These are phyloP conservation scores for Alligator sinensis DNA, from an alignment of 2,113 vertebrate species.

Conservation along the genomic window DNA sequence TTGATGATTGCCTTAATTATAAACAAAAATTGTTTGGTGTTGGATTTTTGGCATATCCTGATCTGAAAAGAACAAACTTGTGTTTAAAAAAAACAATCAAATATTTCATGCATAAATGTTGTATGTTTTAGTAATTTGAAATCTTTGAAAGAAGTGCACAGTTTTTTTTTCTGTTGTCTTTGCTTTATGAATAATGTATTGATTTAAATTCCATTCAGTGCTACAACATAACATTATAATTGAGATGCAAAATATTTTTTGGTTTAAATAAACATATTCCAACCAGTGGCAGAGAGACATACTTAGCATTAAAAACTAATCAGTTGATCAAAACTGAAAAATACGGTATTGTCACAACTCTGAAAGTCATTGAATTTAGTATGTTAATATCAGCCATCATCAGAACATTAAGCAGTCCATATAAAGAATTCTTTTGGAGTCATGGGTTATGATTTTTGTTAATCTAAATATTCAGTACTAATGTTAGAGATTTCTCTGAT, in stretches of 20 bases:
- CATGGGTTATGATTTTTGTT: conserved; percentile 59
- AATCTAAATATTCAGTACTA: conserved; percentile 67
- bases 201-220: conserved; percentile 72
- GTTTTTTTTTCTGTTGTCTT: conserved; percentile 79
- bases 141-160: conserved; percentile 74
- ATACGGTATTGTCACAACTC: conserved; percentile 42
- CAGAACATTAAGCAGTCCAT: conserved; percentile 66
- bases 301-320: conserved; percentile 60
- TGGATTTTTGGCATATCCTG: conserved; percentile 81
- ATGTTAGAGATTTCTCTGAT: conserved; percentile 17
- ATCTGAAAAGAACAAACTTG: conserved; percentile 80
- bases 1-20: conserved; percentile 86
- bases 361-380: conserved; percentile 36
- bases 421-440: conserved; percentile 66
- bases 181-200: conserved; percentile 81
- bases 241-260: conserved; percentile 73
- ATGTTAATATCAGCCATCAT: conserved; percentile 32
- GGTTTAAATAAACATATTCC: conserved; percentile 76
- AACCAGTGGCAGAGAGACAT: conserved; percentile 54
- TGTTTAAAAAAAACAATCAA: conserved; percentile 78
- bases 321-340: conserved; percentile 65
- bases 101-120: conserved; percentile 82
- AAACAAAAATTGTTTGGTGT: conserved; percentile 83
- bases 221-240: conserved; percentile 72
- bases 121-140: conserved; percentile 77